phyloP scores from a whole-genome alignment of 64 coral and sea anemone genomes.

The Montipora sp. region DNA sequence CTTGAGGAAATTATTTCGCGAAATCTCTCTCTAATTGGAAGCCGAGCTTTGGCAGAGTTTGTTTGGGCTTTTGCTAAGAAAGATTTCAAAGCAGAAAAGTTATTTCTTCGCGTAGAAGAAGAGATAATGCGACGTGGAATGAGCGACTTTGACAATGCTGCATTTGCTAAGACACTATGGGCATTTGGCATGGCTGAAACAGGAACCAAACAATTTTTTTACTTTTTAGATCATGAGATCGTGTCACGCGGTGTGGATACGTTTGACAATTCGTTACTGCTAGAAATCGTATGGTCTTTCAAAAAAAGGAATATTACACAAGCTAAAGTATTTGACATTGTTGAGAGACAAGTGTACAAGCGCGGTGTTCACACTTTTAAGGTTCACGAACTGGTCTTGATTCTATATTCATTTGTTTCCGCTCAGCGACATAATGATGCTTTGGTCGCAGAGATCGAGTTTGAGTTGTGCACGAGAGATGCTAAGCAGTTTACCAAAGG shows the following conservation, averaged over 20 bases:
- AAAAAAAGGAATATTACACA: background rate
- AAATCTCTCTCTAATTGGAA: background rate
- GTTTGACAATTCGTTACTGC: background rate
- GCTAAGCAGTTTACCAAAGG: background rate
- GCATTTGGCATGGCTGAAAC: constrained; percentile 12
- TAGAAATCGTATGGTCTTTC: constrained; percentile 35
- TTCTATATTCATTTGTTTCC: constrained; percentile 15
- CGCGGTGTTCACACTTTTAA: constrained; percentile 2
- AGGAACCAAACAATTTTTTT: constrained; percentile 36
- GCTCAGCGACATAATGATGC: background rate
- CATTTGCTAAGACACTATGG: constrained; percentile 16
- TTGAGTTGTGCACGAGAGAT: background rate
- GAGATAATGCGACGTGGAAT: background rate
- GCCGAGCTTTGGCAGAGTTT: background rate
- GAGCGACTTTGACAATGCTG: background rate
- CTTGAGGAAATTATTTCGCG: constrained; percentile 37
- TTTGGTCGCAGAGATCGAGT: constrained; percentile 7
- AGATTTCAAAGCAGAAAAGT: background rate
- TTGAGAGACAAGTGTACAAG: background rate
- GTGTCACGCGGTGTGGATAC: background rate
- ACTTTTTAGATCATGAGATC: background rate
- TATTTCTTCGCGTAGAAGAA: constrained; percentile 19
- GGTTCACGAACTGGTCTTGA: constrained; percentile 11
- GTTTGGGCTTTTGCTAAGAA: constrained; percentile 39
- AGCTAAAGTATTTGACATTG: constrained; percentile 4